These are phyloP conservation scores for Conistra vaccinii DNA, from an alignment of 2,888 invertebrate genomes.

Conservation along the genomic window DNA sequence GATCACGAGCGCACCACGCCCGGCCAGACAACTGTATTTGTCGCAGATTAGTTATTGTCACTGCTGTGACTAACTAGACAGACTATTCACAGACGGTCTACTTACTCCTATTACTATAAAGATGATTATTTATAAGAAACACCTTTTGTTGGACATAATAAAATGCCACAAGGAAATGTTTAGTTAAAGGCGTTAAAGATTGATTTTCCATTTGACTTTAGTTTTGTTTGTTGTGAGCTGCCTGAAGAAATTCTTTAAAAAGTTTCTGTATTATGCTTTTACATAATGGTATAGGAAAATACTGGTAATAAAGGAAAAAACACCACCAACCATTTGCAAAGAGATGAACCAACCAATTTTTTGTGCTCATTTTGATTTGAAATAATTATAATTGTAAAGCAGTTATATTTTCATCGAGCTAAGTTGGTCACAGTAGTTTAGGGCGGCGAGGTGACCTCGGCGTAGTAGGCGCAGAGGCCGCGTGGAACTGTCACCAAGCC, in stretches of 20 bases:
- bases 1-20: constrained; percentile 82
- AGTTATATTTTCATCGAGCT: background rate
- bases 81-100: constrained; percentile 31
- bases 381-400: background rate
- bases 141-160: constrained; percentile 33
- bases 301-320: too few species aligned
- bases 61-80: constrained; percentile 55
- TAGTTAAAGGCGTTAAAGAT: constrained; percentile 37
- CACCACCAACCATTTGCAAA: too few species aligned
- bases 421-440: constrained; percentile 71
- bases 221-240: constrained; percentile 14
- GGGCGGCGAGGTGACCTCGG: constrained; percentile 78
- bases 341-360: constrained; percentile 6
- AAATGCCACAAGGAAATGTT: constrained; percentile 44
- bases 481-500: constrained; percentile 81
- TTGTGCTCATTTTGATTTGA: background rate
- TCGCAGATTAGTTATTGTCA: constrained; percentile 79
- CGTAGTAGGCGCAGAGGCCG: constrained; percentile 81
- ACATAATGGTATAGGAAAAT: constrained; percentile 26
- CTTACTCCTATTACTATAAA: constrained; percentile 36
- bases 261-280: constrained; percentile 7
- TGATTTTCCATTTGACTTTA: constrained; percentile 28
- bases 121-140: constrained; percentile 27
- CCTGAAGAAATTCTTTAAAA: constrained; percentile 5
- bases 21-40: constrained; percentile 73